Conservation (phyloP, 2,888 invertebrate species). For the Athripsodes cinereus region DNA sequence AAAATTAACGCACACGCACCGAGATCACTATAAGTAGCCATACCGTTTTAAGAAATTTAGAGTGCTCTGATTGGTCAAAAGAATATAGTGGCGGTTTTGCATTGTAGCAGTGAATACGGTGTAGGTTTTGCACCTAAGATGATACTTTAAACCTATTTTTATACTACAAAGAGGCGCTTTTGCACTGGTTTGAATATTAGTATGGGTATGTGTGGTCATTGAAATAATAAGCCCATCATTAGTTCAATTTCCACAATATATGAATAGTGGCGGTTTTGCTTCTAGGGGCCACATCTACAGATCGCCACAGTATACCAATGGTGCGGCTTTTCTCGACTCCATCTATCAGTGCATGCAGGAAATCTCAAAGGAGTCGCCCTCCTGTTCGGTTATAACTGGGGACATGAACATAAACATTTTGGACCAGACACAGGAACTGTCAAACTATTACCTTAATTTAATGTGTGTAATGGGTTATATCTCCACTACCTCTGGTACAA, state of each 20-base stretch:
- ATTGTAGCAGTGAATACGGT: background rate
- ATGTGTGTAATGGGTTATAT: no score
- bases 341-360: no score
- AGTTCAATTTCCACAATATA: background rate
- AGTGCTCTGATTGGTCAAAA: background rate
- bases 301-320: no score
- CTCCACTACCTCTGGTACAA: no score
- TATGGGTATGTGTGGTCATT: background rate
- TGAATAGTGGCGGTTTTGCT: no score
- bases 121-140: background rate
- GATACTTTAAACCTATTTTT: background rate
- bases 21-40: background rate
- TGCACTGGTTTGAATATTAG: background rate
- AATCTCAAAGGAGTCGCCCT: no score
- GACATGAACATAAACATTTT: no score
- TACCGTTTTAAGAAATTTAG: background rate
- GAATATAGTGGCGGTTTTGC: background rate
- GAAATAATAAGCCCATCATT: background rate
- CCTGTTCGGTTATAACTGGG: no score
- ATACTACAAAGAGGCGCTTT: background rate
- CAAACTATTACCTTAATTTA: no score
- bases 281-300: no score
- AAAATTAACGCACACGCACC: background rate
- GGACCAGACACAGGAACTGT: no score
- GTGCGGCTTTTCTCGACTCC: no score